phyloP scores from a whole-genome alignment of 2,797 vertebrate species.

The Hyperoplus immaculatus region DNA sequence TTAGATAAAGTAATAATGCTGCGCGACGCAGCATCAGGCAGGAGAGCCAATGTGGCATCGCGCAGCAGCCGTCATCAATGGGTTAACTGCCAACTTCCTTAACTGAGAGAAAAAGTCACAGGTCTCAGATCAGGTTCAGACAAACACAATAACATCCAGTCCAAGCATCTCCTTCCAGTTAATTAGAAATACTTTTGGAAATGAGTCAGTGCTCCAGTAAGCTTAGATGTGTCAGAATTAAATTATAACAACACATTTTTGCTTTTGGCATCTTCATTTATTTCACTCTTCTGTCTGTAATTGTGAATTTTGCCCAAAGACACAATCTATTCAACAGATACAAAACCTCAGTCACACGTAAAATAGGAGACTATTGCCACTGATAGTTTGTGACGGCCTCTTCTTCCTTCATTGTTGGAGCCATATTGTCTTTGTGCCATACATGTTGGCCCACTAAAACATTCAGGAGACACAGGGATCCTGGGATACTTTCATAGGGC shows the following conservation, averaged over 20 bases:
- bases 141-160: constrained; percentile 42
- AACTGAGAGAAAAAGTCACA: constrained; percentile 39
- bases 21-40: no score
- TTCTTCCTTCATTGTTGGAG: constrained; percentile 33
- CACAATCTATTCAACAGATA: background rate
- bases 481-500: constrained; percentile 54
- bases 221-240: constrained; percentile 4
- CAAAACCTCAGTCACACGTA: constrained; percentile 9
- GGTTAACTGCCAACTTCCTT: constrained; percentile 60
- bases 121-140: constrained; percentile 35
- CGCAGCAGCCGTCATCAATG: no score
- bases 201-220: background rate
- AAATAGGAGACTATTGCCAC: constrained; percentile 15
- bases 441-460: constrained; percentile 53
- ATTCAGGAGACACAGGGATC: constrained; percentile 37
- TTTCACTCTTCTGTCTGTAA: background rate
- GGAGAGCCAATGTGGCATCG: no score
- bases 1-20: no score
- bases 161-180: constrained; percentile 24
- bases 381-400: constrained; percentile 27
- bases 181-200: constrained; percentile 13
- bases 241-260: background rate
- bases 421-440: constrained; percentile 46
- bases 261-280: constrained; percentile 3
- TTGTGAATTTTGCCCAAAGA: background rate